These are phyloP conservation scores for Phyllotreta cruciferae DNA, from an alignment of 2,888 invertebrate genomes.

Conservation along the genomic window DNA sequence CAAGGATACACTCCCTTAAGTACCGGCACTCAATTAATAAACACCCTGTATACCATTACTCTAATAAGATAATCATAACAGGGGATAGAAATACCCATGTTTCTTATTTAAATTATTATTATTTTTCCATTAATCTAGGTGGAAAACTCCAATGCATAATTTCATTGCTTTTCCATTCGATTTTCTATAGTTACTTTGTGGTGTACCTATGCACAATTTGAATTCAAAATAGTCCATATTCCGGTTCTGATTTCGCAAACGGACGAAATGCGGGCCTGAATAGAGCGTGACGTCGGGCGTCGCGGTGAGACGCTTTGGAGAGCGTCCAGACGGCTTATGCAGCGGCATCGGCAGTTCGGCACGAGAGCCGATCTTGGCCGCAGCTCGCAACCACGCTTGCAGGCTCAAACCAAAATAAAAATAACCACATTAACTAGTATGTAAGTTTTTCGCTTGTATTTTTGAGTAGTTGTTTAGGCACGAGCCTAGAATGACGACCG, in stretches of 20 bases:
- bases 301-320: conserved; percentile 52
- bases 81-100: no score
- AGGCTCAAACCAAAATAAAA: conserved; percentile 31
- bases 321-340: conserved; percentile 56
- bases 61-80: no score
- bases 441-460: conserved; percentile 40
- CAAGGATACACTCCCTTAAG: no score
- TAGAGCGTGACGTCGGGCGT: conserved; percentile 29
- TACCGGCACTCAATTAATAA: no score
- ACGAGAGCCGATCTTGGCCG: conserved; percentile 53
- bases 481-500: conserved; percentile 37
- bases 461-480: conserved; percentile 37
- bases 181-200: no score
- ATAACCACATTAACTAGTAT: conserved; percentile 32
- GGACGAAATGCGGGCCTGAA: conserved; percentile 11
- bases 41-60: no score
- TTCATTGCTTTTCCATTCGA: no score
- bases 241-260: not conserved
- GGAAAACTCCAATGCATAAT: no score
- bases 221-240: no score
- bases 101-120: no score
- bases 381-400: conserved; percentile 38
- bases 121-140: no score
- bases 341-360: conserved; percentile 58
- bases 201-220: no score